phyloP scores from a whole-genome alignment of 2,797 vertebrate species.

The Chiroxiphia lanceolata region DNA sequence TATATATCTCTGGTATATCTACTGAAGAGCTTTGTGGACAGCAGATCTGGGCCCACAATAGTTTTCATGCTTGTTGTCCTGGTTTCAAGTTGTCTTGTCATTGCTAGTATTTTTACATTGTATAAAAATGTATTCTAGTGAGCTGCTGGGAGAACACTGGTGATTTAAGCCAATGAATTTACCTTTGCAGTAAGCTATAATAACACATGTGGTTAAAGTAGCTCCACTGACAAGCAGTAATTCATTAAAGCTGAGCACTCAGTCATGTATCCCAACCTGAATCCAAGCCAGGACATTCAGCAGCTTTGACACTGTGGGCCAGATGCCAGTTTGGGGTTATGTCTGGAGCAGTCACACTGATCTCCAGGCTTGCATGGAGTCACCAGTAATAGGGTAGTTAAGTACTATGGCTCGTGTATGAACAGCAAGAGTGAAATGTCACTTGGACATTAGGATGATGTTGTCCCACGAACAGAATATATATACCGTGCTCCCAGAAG shows the following conservation, averaged over 20 bases:
- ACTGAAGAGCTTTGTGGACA: not conserved
- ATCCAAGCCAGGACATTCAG: not conserved
- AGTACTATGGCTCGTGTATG: not conserved
- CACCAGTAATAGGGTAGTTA: not conserved
- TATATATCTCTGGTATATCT: not conserved
- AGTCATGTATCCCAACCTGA: slow-evolving; percentile 12
- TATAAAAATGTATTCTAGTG: not conserved
- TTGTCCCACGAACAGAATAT: not conserved
- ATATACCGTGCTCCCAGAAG: not conserved
- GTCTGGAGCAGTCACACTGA: not conserved
- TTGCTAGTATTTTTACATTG: not conserved
- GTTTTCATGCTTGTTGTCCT: not conserved
- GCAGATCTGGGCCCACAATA: not conserved
- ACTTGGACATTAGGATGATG: not conserved
- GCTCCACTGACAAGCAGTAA: slow-evolving; percentile 1
- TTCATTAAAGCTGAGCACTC: slow-evolving; percentile 9
- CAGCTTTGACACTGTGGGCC: not conserved
- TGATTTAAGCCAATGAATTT: not conserved
- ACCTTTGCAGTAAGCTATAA: not conserved
- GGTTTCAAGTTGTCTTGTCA: not conserved
- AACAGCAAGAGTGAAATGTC: not conserved
- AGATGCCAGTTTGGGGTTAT: slow-evolving; percentile 4
- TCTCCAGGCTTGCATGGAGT: not conserved
- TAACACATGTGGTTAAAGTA: not conserved
- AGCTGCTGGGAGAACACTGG: not conserved